phyloP scores from a whole-genome alignment of 2,113 vertebrate genomes.

The Rhinichthys klamathensis region DNA sequence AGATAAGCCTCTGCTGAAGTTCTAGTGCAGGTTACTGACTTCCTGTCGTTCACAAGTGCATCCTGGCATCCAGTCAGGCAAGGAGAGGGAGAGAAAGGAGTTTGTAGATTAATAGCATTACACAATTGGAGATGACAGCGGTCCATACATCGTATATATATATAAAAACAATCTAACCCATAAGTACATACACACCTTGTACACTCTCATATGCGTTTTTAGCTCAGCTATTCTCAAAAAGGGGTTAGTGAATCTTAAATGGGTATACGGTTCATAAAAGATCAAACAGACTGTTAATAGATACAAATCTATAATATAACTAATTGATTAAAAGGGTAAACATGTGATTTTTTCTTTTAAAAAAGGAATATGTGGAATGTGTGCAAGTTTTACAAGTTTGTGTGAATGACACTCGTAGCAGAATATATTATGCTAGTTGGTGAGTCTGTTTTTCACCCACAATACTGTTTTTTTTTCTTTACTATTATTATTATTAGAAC shows the following conservation, averaged over 20 bases:
- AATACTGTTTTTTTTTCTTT: no score
- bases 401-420: no score
- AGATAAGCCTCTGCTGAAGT: constrained; percentile 93
- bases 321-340: neutral
- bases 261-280: neutral
- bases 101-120: constrained; percentile 85
- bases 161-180: constrained; percentile 68
- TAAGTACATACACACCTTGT: constrained; percentile 47
- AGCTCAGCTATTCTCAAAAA: neutral
- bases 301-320: neutral
- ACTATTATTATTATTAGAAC: no score
- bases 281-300: neutral
- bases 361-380: no score
- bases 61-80: constrained; percentile 87
- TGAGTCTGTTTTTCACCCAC: no score
- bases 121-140: constrained; percentile 86
- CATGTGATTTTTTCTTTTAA: neutral
- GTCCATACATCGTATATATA: constrained; percentile 77
- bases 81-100: constrained; percentile 74
- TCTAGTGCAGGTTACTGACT: constrained; percentile 88
- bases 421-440: no score
- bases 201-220: neutral
- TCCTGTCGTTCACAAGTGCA: constrained; percentile 85
- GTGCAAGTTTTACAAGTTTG: no score
- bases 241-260: neutral